These are phyloP conservation scores for Tupiocoris notatus DNA, from an alignment of 2,888 invertebrate species.

Conservation along the genomic window DNA sequence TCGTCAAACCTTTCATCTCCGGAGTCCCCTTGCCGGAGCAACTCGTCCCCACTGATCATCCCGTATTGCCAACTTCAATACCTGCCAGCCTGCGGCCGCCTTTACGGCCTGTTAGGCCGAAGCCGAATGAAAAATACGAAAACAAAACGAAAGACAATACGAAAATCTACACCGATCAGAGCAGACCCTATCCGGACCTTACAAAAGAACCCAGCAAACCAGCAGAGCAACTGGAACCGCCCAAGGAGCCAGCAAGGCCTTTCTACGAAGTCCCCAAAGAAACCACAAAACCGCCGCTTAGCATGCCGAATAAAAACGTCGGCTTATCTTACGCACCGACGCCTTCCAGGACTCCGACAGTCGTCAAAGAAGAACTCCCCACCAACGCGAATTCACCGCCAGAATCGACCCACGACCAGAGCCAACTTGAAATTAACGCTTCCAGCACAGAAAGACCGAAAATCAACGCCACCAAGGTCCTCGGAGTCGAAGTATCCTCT, in stretches of 20 bases:
- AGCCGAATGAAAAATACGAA: slow-evolving; percentile 36
- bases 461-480: slow-evolving; percentile 48
- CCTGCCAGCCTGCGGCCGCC: slow-evolving; percentile 42
- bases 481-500: slow-evolving; percentile 43
- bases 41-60: slow-evolving; percentile 60
- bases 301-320: not conserved
- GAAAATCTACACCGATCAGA: slow-evolving; percentile 24
- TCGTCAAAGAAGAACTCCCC: not conserved
- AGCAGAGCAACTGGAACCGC: not conserved
- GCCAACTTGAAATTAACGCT: slow-evolving; percentile 53
- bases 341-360: not conserved
- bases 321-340: not conserved
- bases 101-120: slow-evolving; percentile 41
- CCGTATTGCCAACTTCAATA: slow-evolving; percentile 59
- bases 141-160: slow-evolving; percentile 35
- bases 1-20: slow-evolving; percentile 63
- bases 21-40: slow-evolving; percentile 74
- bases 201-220: not conserved
- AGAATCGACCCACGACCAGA: not conserved
- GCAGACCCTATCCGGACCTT: slow-evolving; percentile 1
- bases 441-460: slow-evolving; percentile 52
- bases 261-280: not conserved
- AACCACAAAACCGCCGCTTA: not conserved
- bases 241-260: slow-evolving; percentile 3
- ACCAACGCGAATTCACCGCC: not conserved